Percentiles rank a stretch among this genome's conserved stretches.
Conservation (phyloP, 1,140 invertebrate species). For the Gryllus bimaculatus region DNA sequence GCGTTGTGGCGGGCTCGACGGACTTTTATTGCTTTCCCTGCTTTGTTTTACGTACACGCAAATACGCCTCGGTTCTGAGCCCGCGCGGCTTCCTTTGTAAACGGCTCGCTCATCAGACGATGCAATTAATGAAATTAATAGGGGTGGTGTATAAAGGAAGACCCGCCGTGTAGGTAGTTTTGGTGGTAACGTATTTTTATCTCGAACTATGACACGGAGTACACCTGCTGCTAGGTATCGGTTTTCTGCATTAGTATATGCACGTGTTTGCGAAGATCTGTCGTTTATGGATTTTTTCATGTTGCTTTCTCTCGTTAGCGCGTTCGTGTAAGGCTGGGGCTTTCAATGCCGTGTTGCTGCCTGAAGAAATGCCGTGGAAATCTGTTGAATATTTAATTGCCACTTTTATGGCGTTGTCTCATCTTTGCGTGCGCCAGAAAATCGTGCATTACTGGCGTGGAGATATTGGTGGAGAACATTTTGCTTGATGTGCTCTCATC, state of each 20-base stretch:
- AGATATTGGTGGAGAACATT: too few species aligned
- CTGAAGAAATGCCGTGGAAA: too few species aligned
- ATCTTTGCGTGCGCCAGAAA: too few species aligned
- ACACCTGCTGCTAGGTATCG: not conserved
- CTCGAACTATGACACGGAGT: not conserved
- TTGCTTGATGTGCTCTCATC: too few species aligned
- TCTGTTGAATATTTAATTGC: too few species aligned
- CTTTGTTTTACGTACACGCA: not conserved
- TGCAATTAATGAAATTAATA: conserved; percentile 1
- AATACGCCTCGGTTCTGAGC: not conserved
- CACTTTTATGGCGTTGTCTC: too few species aligned
- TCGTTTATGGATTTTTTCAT: too few species aligned
- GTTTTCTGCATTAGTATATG: not conserved
- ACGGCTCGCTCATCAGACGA: not conserved
- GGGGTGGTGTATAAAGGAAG: not conserved
- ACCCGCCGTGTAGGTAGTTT: not conserved
- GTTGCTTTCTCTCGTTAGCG: too few species aligned
- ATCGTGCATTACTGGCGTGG: too few species aligned
- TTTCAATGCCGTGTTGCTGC: too few species aligned
- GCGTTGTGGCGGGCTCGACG: not conserved
- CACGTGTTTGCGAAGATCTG: too few species aligned
- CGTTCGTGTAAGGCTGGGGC: too few species aligned
- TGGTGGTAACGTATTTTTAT: not conserved
- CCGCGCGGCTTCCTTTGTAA: not conserved
- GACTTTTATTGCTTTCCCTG: not conserved